A percentile compares a stretch with the other conserved stretches of the same genome.
These are phyloP conservation scores for Balearica regulorum DNA, from an alignment of 2,797 vertebrate species.

Conservation along the genomic window DNA sequence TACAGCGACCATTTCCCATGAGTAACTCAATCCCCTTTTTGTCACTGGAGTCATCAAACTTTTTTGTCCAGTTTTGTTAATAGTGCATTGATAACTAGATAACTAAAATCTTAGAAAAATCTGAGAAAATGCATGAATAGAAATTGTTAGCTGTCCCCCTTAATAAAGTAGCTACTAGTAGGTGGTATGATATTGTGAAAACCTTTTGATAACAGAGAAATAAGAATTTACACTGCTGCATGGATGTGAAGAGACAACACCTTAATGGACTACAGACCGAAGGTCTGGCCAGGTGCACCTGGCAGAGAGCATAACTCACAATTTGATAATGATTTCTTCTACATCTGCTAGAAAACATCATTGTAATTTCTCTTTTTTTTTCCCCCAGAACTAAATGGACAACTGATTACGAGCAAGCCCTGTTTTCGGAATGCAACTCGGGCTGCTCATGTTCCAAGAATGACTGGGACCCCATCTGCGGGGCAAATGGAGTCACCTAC, in stretches of 20 bases:
- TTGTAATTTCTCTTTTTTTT: constrained; percentile 22
- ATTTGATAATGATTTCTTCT: not conserved
- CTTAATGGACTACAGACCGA: not conserved
- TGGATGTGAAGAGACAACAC: not conserved
- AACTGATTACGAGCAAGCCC: constrained; percentile 69
- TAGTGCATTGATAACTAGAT: not conserved
- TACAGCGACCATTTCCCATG: not conserved
- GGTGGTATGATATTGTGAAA: not conserved
- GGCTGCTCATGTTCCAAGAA: constrained; percentile 82
- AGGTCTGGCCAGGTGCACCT: not conserved
- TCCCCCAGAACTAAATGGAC: constrained; percentile 71
- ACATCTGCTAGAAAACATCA: not conserved
- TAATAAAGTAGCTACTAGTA: not conserved
- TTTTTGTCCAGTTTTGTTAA: not conserved
- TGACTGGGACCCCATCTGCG: constrained; percentile 92
- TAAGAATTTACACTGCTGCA: not conserved
- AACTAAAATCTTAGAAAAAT: not conserved
- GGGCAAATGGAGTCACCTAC: constrained; percentile 88
- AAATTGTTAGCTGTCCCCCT: not conserved
- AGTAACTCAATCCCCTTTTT: not conserved
- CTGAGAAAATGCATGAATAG: not conserved
- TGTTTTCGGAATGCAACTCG: constrained; percentile 85
- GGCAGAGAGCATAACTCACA: not conserved
- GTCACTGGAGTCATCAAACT: not conserved
- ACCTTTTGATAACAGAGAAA: not conserved